Evolutionary conservation across 2,797 vertebrate genomes (phyloP).

Genomic region (Gallinago stenura): DNA sequence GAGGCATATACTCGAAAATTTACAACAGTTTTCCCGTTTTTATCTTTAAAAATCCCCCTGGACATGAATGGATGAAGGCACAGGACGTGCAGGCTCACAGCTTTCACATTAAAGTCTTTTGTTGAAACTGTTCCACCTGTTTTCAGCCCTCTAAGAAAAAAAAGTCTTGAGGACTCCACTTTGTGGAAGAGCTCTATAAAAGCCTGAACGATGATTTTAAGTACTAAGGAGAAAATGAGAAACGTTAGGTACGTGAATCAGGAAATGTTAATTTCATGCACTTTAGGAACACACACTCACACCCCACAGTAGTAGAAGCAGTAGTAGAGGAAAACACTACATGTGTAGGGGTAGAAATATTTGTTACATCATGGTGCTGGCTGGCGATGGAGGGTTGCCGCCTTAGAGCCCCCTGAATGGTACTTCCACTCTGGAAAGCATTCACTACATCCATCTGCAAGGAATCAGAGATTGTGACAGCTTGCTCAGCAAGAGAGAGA

Average conservation of each 20-base stretch:
- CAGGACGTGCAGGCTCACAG: slow-evolving; percentile 81
- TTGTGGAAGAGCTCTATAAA: slow-evolving; percentile 87
- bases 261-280: slow-evolving; percentile 99
- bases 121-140: slow-evolving; percentile 77
- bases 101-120: slow-evolving; percentile 77
- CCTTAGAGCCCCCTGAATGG: slow-evolving; percentile 99
- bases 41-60: slow-evolving; percentile 75
- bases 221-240: slow-evolving; percentile 93
- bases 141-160: slow-evolving; percentile 82
- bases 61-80: slow-evolving; percentile 76
- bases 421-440: slow-evolving; percentile 99
- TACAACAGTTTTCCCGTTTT: slow-evolving; percentile 83
- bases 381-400: slow-evolving; percentile 99
- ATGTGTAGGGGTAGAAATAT: slow-evolving; percentile 99
- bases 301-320: slow-evolving; percentile 99
- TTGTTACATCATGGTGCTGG: slow-evolving; percentile 99
- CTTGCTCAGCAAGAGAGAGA: slow-evolving; percentile 87
- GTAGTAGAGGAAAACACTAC: slow-evolving; percentile 99
- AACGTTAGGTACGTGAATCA: slow-evolving; percentile 92
- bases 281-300: slow-evolving; percentile 99
- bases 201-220: slow-evolving; percentile 83
- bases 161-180: slow-evolving; percentile 86
- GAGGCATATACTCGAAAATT: slow-evolving; percentile 99
- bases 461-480: slow-evolving; percentile 99
- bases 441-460: slow-evolving; percentile 99